A percentile compares a stretch with the other conserved stretches of the same genome.
These are phyloP conservation scores for Streptopelia turtur DNA, from an alignment of 2,797 vertebrate genomes.

Conservation along the genomic window DNA sequence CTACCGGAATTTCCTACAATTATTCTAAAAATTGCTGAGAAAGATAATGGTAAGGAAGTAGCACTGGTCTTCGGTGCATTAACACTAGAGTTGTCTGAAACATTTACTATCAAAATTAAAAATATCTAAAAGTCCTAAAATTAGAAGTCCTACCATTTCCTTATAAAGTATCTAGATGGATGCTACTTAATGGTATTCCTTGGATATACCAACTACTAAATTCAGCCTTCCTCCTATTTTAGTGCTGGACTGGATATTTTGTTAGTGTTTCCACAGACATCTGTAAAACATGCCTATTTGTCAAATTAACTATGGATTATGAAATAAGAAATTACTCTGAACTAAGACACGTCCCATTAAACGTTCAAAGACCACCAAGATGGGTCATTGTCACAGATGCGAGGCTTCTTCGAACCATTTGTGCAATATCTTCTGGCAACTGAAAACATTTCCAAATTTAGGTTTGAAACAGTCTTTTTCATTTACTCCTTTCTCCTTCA, in stretches of 20 bases:
- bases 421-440: neutral
- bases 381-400: neutral
- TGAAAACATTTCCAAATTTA: slow-evolving; percentile 6
- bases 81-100: neutral
- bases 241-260: neutral
- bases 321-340: neutral
- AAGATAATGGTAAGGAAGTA: neutral
- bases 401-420: neutral
- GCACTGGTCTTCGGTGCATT: neutral
- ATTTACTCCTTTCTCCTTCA: slow-evolving; percentile 19
- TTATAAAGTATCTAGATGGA: neutral
- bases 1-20: slow-evolving; percentile 5
- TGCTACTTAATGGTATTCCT: neutral
- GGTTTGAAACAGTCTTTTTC: neutral
- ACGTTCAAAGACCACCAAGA: neutral
- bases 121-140: neutral
- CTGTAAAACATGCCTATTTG: neutral
- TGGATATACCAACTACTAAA: neutral
- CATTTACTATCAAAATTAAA: neutral
- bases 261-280: neutral
- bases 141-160: neutral
- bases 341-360: neutral
- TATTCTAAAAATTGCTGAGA: neutral
- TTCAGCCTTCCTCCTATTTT: neutral
- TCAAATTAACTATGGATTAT: neutral